Conservation (phyloP, 2,888 invertebrate genomes). For the Andrena chrysosceles region DNA sequence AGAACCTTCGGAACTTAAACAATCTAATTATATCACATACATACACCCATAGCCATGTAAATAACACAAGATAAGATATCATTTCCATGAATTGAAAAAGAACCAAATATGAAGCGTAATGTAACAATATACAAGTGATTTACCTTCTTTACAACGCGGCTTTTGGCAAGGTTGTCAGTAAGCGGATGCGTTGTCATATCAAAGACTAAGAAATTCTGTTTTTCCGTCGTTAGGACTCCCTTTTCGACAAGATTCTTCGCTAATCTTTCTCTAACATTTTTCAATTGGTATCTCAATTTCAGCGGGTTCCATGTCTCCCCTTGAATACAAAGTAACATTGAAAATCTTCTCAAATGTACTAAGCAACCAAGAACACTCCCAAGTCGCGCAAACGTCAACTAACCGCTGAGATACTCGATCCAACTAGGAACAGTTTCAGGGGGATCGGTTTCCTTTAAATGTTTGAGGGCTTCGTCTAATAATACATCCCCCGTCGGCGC, state of each 20-base stretch:
- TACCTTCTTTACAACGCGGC: conserved; percentile 98
- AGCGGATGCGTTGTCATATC: conserved; percentile 99
- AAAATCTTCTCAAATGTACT: background rate
- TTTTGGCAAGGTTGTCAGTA: conserved; percentile 97
- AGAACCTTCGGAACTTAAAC: background rate
- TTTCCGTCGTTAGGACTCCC: conserved; percentile 99
- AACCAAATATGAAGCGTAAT: background rate
- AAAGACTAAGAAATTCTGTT: conserved; percentile 99
- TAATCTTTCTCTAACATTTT: conserved; percentile 99
- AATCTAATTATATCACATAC: conserved; percentile 1
- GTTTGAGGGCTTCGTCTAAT: conserved; percentile 97
- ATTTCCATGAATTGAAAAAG: background rate
- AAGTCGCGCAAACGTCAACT: conserved; percentile 70
- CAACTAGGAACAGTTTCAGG: conserved; percentile 99
- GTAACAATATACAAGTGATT: conserved; percentile 61
- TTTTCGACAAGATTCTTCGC: conserved; percentile 99
- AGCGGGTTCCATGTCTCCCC: conserved; percentile 99
- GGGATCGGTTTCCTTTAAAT: conserved; percentile 99
- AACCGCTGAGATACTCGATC: conserved; percentile 99
- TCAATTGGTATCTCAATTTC: conserved; percentile 98
- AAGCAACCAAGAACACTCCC: background rate
- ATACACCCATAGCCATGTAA: background rate
- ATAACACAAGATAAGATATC: conserved; percentile 61
- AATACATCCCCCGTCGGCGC: conserved; percentile 99
- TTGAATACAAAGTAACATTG: conserved; percentile 79